Base-by-base conservation (phyloP, 2,888 invertebrate genomes). In the Branchellion lobata region DNA sequence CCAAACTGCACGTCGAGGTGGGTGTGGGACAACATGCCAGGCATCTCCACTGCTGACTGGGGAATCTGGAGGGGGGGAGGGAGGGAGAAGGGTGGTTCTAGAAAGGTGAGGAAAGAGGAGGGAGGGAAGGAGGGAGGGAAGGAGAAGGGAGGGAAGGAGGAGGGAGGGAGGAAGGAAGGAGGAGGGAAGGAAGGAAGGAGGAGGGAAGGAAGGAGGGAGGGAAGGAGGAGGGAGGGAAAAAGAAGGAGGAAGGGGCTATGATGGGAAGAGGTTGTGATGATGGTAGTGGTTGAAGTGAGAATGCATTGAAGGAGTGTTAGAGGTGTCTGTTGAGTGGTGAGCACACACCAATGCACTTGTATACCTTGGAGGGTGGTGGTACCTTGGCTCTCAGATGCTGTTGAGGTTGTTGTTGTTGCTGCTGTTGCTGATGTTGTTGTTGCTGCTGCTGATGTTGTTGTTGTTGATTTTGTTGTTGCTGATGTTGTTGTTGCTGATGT, bases 11-110 rank as follows among this genome's bases (percentile, higher is more conserved):
- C 94, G 89, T 96, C 96, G 84, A 96, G 90, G 82, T 91, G 91
- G 57, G 57, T 61, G 78, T 76, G 81, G 24, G 34, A n/a, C 80
- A 92, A 90, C 85, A 94, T 94, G 82, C 94, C 95, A 0, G 96
- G 96, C 96, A 96, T 96, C 89, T 96, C 96, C 57, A 97, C 96
- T 31, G 96, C 96, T 80, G 92, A 92, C 78, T 94, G 91, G 65
- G 96, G 96, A 85, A 97, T 97, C 92, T 95, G 88, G 18, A 18
- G 33, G 40, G 40, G n/a, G 5, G 61, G 61, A 14, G 61, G 24
- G 21, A 24, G 61, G 61, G 5, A n/a, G 8, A 18, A 8, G 8
- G 18, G 47, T 8, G 18, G 47, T 47, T 47, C 47, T 18, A 47
- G 8, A 18, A 18, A 47, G 8, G 47, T 14, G 18, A 47, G 47